Conservation (phyloP, 2,797 vertebrate species). For the Oryzias dopingdopingensis region DNA sequence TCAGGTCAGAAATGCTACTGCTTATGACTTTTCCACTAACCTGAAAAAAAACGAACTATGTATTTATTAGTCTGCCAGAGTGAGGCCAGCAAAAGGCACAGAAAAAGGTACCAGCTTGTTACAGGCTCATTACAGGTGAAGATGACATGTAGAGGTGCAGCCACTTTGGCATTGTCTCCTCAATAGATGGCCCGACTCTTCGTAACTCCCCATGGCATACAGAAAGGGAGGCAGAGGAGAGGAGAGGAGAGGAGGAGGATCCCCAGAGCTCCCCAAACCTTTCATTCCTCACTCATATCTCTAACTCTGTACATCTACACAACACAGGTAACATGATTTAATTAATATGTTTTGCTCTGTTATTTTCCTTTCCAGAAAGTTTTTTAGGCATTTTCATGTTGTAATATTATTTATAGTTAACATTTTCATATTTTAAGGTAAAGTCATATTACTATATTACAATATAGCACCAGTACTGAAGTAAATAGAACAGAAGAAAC, state of each 20-base stretch:
- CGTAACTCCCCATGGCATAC: constrained; percentile 55
- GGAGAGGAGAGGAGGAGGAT: constrained; percentile 48
- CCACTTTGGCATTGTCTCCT: constrained; percentile 59
- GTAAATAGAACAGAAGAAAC: constrained; percentile 24
- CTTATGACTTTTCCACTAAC: constrained; percentile 64
- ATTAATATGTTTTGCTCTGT: too few species aligned
- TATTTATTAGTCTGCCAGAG: constrained; percentile 65
- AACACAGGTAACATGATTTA: too few species aligned
- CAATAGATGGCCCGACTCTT: constrained; percentile 50
- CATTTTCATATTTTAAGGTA: constrained; percentile 27
- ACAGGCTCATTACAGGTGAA: constrained; percentile 76
- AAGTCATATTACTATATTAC: constrained; percentile 44
- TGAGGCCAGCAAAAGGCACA: constrained; percentile 51
- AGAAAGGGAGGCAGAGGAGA: constrained; percentile 48
- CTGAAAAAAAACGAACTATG: constrained; percentile 75
- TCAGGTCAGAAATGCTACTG: constrained; percentile 50
- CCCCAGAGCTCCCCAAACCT: constrained; percentile 60
- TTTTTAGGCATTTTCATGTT: too few species aligned
- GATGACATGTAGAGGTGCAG: constrained; percentile 71
- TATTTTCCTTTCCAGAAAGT: too few species aligned
- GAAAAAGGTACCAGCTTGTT: constrained; percentile 70
- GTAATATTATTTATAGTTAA: too few species aligned
- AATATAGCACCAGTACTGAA: too few species aligned
- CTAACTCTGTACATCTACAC: too few species aligned
- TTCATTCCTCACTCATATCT: background rate